Evolutionary conservation across 2,113 vertebrate genomes (phyloP).

Genomic region (Sterrhoptilus dennistouni): DNA sequence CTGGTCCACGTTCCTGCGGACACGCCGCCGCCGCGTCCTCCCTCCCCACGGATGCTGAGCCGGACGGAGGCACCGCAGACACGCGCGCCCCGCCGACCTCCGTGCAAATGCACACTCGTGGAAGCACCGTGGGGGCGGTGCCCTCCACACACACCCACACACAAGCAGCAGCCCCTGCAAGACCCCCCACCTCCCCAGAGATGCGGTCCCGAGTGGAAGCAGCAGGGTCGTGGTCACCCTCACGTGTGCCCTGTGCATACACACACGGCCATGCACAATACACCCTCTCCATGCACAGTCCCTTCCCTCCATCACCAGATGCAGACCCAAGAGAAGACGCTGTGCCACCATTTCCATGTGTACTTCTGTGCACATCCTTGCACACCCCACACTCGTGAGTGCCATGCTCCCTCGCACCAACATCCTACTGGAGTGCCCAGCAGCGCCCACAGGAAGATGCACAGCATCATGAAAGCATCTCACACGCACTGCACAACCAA

Average conservation of each 20-base stretch:
- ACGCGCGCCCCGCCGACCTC: not conserved
- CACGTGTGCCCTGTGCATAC: not conserved
- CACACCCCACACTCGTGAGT: not conserved
- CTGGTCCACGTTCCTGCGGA: not conserved
- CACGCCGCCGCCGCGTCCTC: not conserved
- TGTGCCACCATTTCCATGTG: fast-evolving
- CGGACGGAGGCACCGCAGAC: not conserved
- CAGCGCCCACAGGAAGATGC: not conserved
- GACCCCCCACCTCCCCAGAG: too few species aligned
- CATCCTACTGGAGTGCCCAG: fast-evolving
- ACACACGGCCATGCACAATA: fast-evolving
- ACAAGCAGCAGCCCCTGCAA: not conserved
- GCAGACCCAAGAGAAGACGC: not conserved
- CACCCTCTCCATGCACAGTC: fast-evolving
- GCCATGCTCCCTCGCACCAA: not conserved
- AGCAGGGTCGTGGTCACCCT: not conserved
- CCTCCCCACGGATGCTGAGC: not conserved
- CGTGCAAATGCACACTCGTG: not conserved
- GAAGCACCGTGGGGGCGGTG: not conserved
- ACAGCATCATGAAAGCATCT: fast-evolving
- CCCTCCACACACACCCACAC: fast-evolving
- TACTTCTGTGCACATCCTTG: fast-evolving
- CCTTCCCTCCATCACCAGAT: fast-evolving
- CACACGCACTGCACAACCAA: fast-evolving
- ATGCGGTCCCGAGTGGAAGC: not conserved